Evolutionary conservation across 2,888 invertebrate genomes (phyloP), one percentile per base, ranked within the genome.

Genomic region (Mechanitis messenoides): DNA sequence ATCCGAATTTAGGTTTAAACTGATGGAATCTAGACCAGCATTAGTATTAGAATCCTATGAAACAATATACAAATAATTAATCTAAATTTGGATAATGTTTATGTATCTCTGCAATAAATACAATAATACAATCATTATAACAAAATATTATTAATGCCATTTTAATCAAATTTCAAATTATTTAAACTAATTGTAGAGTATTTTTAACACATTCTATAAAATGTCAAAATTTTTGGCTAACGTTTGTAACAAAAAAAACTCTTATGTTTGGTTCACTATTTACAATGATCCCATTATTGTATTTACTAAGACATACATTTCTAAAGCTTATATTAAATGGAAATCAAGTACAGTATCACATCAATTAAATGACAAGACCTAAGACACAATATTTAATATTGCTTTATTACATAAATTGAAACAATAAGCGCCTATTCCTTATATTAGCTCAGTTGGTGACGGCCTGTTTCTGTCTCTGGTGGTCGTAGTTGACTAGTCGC

Each of bases 401-500:
- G 63, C 55, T 59, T 55, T 62, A 53, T 47, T 47, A 47, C 47
- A 47, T 47, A 47, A 47, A 47, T 20, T n/a, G 47, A 47, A 47
- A n/a, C 1, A 47, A 47, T 47, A 47, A 47, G 47, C 47, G n/a
- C 45, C 56, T 54, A 45, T 59, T 58, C 53, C 54, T 53, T 9
- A 35, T 20, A 12, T 45, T 45, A 47, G 12, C 66, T 84, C 80
- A 84, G 76, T 85, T 67, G 59, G 80, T 63, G 45, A 80, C 75
- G 31, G 77, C 72, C 45, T 81, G 86, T 76, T 93, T 94, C 70
- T 93, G 92, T 72, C 93, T 91, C 70, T 94, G 91, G 79, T 96
- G 95, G 81, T 99, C 97, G 88, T 99, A 99, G 91, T 99, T 99
- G 38, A 99, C 98, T 69, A 99, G 92, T 70, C 98, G 92, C 75